phyloP scores from a whole-genome alignment of 2,113 vertebrate species.

The Paedocypris sp. region DNA sequence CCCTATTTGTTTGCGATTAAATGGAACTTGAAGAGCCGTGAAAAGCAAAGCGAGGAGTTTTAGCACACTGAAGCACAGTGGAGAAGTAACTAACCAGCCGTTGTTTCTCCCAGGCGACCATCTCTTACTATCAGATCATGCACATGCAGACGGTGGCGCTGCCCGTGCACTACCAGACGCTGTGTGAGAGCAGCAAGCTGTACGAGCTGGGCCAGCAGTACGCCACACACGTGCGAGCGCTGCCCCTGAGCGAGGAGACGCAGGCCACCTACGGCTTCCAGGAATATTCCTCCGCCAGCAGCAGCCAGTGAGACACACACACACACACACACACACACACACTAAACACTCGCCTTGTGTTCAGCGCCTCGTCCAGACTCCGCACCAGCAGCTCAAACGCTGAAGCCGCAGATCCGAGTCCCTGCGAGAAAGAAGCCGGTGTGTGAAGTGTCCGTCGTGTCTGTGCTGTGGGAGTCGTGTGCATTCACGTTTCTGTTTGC shows the following conservation, averaged over 20 bases:
- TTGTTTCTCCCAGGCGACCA: slow-evolving; percentile 75
- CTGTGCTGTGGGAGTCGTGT: not conserved
- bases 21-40: not conserved
- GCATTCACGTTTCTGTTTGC: not conserved
- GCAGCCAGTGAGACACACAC: slow-evolving; percentile 46
- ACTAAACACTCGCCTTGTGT: not conserved
- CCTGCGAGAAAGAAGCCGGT: slow-evolving; percentile 43
- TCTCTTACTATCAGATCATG: slow-evolving; percentile 94
- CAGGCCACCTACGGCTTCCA: slow-evolving; percentile 74
- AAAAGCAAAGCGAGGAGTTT: not conserved
- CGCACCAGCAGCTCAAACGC: slow-evolving; percentile 72
- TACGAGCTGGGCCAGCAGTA: slow-evolving; percentile 93
- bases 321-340: not conserved
- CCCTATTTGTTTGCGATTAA: too few relatives aligned
- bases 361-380: slow-evolving; percentile 59
- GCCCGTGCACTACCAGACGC: slow-evolving; percentile 87
- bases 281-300: slow-evolving; percentile 61
- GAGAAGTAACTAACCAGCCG: too few relatives aligned
- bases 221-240: slow-evolving; percentile 72
- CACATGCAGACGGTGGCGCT: slow-evolving; percentile 85
- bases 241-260: slow-evolving; percentile 73
- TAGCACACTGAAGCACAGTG: not conserved
- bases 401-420: slow-evolving; percentile 43
- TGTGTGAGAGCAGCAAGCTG: slow-evolving; percentile 94
- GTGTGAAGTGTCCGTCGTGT: slow-evolving; percentile 60